A percentile compares a stretch with the other conserved stretches of the same genome.
These are phyloP conservation scores for Boleophthalmus pectinirostris DNA, from an alignment of 2,113 vertebrate genomes.

Conservation along the genomic window DNA sequence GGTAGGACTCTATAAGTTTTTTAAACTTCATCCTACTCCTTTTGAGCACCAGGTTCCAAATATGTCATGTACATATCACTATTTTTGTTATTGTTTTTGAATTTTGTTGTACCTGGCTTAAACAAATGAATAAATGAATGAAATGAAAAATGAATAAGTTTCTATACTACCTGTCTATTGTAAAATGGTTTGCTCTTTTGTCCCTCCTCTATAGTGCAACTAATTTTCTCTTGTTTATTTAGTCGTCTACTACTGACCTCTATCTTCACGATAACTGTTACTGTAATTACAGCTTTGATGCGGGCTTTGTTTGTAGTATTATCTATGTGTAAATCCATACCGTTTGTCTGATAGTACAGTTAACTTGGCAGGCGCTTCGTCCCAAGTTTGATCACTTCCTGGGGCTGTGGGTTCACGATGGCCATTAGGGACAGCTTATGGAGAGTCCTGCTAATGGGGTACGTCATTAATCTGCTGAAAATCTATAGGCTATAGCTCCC, in stretches of 20 bases:
- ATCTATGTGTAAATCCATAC: neutral
- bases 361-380: slow-evolving; percentile 6
- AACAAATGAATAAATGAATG: too few species aligned
- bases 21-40: too few species aligned
- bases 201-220: neutral
- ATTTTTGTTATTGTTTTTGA: too few species aligned
- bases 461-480: slow-evolving; percentile 42
- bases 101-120: too few species aligned
- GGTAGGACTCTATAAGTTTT: too few species aligned
- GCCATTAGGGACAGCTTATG: neutral
- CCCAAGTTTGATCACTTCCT: slow-evolving; percentile 10
- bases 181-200: neutral
- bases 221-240: neutral
- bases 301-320: neutral
- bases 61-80: too few species aligned
- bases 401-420: neutral
- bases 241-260: neutral
- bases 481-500: slow-evolving; percentile 40
- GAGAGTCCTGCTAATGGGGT: slow-evolving; percentile 40
- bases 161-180: too few species aligned
- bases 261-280: neutral
- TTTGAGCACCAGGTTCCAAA: too few species aligned
- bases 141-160: too few species aligned
- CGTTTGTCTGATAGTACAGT: slow-evolving; percentile 8
- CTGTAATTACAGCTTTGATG: neutral